Conservation (phyloP, 2,888 invertebrate species). For the Meiosimyza decipiens region DNA sequence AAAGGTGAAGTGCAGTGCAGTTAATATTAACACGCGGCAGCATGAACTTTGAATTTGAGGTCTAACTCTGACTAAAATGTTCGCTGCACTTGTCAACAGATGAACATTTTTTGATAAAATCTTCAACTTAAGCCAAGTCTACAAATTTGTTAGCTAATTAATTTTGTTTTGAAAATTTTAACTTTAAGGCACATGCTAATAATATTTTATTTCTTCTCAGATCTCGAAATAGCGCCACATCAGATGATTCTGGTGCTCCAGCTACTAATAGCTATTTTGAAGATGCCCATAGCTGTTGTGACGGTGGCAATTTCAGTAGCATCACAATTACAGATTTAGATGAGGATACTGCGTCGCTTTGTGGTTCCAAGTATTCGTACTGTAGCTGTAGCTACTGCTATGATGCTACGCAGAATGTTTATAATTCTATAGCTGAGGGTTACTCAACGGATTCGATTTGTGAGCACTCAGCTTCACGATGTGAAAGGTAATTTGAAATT, state of each 20-base stretch:
- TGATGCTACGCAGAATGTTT: slow-evolving; percentile 67
- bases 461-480: slow-evolving; percentile 51
- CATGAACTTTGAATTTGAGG: not conserved
- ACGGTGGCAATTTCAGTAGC: slow-evolving; percentile 53
- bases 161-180: not conserved
- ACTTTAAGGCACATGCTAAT: not conserved
- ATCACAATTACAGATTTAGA: slow-evolving; percentile 57
- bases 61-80: not conserved
- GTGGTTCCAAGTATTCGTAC: slow-evolving; percentile 71
- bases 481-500: slow-evolving; percentile 58
- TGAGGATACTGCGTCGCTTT: slow-evolving; percentile 64
- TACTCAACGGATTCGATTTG: slow-evolving; percentile 58
- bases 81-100: not conserved
- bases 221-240: slow-evolving; percentile 50
- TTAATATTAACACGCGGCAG: no score
- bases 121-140: not conserved
- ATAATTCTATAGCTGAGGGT: slow-evolving; percentile 59
- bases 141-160: slow-evolving; percentile 36
- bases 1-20: slow-evolving; percentile 62
- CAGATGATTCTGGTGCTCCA: slow-evolving; percentile 44
- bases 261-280: slow-evolving; percentile 47
- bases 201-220: slow-evolving; percentile 37
- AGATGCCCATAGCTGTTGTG: slow-evolving; percentile 42
- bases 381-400: slow-evolving; percentile 74
- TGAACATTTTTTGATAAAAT: not conserved